A percentile compares a stretch with the other conserved stretches of the same genome.
phyloP scores from a whole-genome alignment of 2,888 invertebrate genomes.

The Norana najaformis region DNA sequence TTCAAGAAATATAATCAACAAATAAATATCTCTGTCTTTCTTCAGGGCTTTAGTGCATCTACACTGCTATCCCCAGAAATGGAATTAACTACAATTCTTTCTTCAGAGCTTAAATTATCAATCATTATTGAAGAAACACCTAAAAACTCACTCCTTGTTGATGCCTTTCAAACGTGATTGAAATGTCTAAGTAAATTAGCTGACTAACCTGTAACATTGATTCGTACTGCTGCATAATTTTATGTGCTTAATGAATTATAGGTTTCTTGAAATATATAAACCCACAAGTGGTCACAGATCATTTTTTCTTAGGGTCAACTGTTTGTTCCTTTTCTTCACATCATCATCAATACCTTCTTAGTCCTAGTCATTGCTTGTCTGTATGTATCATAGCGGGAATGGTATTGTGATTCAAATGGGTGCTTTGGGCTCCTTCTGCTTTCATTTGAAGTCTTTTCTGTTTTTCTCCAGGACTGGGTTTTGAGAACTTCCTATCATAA shows the following conservation, averaged over 20 bases:
- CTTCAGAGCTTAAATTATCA: background rate
- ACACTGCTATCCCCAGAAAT: background rate
- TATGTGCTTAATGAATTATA: background rate
- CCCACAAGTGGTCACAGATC: background rate
- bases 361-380: no score
- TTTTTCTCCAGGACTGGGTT: background rate
- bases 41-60: background rate
- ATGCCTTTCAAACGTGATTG: background rate
- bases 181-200: background rate
- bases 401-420: background rate
- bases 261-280: background rate
- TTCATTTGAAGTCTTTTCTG: background rate
- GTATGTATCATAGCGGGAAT: no score
- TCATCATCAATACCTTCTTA: background rate
- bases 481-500: background rate
- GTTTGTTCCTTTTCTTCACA: background rate
- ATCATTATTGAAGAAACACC: background rate
- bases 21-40: background rate
- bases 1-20: background rate
- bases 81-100: background rate
- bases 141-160: background rate
- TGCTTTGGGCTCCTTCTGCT: background rate
- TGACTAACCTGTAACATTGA: background rate
- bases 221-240: background rate
- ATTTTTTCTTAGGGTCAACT: background rate